These are phyloP conservation scores for Achlya flavicornis DNA, from an alignment of 2,888 invertebrate species.

Conservation along the genomic window DNA sequence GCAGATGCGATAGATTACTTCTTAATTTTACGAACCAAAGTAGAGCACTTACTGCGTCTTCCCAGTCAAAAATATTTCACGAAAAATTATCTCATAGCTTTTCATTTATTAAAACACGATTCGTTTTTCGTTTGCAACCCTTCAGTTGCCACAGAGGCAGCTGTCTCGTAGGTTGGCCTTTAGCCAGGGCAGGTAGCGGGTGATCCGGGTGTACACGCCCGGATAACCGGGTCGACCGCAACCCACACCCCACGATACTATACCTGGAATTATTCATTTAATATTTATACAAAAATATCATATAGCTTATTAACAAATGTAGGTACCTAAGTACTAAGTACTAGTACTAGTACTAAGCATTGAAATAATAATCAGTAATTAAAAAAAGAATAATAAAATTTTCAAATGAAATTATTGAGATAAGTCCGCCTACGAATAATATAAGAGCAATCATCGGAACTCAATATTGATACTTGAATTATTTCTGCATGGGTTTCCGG, in stretches of 20 bases:
- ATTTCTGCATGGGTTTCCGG: not conserved
- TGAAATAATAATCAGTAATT: too few relatives aligned
- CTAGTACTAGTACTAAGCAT: too few relatives aligned
- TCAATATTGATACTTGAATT: not conserved
- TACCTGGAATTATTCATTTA: constrained; percentile 78
- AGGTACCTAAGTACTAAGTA: too few relatives aligned
- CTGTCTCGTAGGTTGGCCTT: constrained; percentile 88
- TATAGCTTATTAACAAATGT: too few relatives aligned
- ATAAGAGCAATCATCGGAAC: not conserved
- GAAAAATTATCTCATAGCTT: not conserved
- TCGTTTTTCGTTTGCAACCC: not conserved
- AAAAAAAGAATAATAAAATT: too few relatives aligned
- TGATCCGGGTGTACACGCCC: constrained; percentile 89
- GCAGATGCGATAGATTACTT: too few relatives aligned
- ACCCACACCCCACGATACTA: constrained; percentile 94
- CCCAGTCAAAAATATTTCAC: not conserved
- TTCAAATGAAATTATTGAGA: too few relatives aligned
- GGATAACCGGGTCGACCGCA: constrained; percentile 90
- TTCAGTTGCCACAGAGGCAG: constrained; percentile 86
- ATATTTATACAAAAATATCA: not conserved
- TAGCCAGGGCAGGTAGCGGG: constrained; percentile 89
- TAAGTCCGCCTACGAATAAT: not conserved
- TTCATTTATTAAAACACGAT: not conserved
- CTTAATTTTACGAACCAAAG: too few relatives aligned
- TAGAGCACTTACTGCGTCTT: not conserved